Evolutionary conservation across 2,888 invertebrate genomes (phyloP).

Genomic region (Temnothorax rugatulus): DNA sequence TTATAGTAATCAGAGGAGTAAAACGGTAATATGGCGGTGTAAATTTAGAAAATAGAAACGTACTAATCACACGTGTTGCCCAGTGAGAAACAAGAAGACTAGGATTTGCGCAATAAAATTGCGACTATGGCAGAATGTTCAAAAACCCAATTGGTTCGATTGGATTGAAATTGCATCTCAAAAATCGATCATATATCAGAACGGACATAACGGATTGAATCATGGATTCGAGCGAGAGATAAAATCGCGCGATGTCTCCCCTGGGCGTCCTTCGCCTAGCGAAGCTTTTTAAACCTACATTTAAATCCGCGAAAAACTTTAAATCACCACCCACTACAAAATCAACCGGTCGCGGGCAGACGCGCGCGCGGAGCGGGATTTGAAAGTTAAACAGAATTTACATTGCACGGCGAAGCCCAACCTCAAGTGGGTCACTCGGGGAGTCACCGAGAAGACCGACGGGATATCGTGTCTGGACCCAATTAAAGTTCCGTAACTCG

Average conservation of each 20-base stretch:
- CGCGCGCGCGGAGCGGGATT: constrained; percentile 32
- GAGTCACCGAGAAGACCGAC: constrained; percentile 32
- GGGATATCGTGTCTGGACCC: constrained; percentile 50
- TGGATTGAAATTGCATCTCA: constrained; percentile 41
- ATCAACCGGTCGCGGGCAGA: constrained; percentile 32
- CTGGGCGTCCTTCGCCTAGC: constrained; percentile 25
- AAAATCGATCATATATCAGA: constrained; percentile 48
- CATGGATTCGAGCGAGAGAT: constrained; percentile 19
- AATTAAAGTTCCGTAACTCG: constrained; percentile 64
- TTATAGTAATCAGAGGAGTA: background rate
- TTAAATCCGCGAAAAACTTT: constrained; percentile 57
- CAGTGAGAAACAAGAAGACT: background rate
- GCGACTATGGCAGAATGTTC: constrained; percentile 1
- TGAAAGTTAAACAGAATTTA: constrained; percentile 60
- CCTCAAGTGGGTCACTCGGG: constrained; percentile 52
- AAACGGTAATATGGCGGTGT: background rate
- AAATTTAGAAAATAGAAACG: background rate
- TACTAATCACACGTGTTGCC: background rate
- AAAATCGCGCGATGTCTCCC: constrained; percentile 44
- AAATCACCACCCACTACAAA: constrained; percentile 54
- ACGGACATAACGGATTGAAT: constrained; percentile 41
- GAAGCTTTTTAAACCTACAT: constrained; percentile 51
- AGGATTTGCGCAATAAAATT: background rate
- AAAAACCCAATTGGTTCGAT: constrained; percentile 36
- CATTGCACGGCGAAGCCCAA: constrained; percentile 30